Base-by-base conservation (phyloP, 37 sponge, comb jelly and placozoan genomes). In the Spongia lamella region DNA sequence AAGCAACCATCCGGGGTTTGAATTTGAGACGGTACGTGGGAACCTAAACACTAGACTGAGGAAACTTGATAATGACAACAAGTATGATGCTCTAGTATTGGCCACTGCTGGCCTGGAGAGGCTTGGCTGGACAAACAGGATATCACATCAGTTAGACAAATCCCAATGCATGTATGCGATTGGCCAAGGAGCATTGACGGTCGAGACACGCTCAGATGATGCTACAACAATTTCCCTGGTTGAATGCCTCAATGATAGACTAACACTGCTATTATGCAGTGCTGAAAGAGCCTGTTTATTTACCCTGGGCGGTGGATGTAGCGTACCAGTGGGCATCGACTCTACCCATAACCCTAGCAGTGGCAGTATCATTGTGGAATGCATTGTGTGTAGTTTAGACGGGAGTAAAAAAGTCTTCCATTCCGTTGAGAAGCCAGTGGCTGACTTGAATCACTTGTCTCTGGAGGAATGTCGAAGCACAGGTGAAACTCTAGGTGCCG, bases 181-280 rank as follows among this genome's bases (percentile, higher is more conserved):
- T 0, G 89, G 97, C 0, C 97, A 96, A 73, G 97, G 97, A 20
- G 97, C 97, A 1, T 69, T 96, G 63, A 94, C 89, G 0, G 80
- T 96, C 0, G 97, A 96, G 69, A 78, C 86, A n/a, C 59, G 94
- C 4, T 22, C 55, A 19, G 66, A 80, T 68, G 97, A 96, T 51
- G 50, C 26, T 0, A 33, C 1, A 3, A 72, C 76, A 7, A 70
- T 68, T 26, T 7, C 66, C 22, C 56, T 96, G 4, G 49, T 96
- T 25, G 59, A 53, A 1, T 56, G 83, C 7, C 66, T 93, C 19
- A 93, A 87, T 66, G 77, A 93, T 75, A 54, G 36, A 21, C 55
- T 56, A 33, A 93, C 88, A 1, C 60, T 88, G 13, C 39, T 93
- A 21, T 55, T 79, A 53, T 90, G 92, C 26, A 53, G 73, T 26